Evolutionary conservation across 1,140 invertebrate species (phyloP), one percentile per base, ranked within the genome.

Genomic region (Cydia amplana): DNA sequence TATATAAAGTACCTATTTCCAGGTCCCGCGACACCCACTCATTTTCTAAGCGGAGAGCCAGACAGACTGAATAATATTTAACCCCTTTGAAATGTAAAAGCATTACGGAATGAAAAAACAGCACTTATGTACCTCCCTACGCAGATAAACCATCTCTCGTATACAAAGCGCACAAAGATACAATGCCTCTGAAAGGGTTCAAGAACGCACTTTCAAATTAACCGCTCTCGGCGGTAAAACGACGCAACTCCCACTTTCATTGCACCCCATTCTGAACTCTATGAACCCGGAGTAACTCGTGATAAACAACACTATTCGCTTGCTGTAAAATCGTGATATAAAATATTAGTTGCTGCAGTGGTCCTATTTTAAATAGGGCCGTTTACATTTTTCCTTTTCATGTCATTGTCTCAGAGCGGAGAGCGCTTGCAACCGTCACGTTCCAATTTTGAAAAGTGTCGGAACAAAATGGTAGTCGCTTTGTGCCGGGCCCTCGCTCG

Each of bases 131-230:
- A 93, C 90, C 89, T 85, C 86, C 87, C 91, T 90, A 91, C 83
- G 86, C 83, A 86, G 91, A 92, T 92, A 92, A 92, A 92, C 90
- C 90, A 92, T 92, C 91, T 92, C 87, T 77, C 82, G 88, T 91
- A n/a, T n/a, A 92, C 91, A 92, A 92, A 92, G 91, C 85, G 86
- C 86, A 92, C 91, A 92, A 92, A 90, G 91, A 92, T 92, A 92
- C 91, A 92, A 92, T 92, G 87, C 91, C 89, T 91, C 91, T 91
- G 91, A 92, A 92, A 93, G 91, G 91, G 91, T 93, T 93, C 90
- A 93, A 93, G 89, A 92, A 91, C 91, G 89, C 87, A 93, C 90
- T 93, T 93, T 93, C 91, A 93, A 93, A 93, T 93, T 93, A 93
- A 93, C 88, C 83, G 75, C 79, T 46, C 25, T 74, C 75, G 85